Base-by-base conservation (phyloP, 2,888 invertebrate species). In the Epiblema foenella region DNA sequence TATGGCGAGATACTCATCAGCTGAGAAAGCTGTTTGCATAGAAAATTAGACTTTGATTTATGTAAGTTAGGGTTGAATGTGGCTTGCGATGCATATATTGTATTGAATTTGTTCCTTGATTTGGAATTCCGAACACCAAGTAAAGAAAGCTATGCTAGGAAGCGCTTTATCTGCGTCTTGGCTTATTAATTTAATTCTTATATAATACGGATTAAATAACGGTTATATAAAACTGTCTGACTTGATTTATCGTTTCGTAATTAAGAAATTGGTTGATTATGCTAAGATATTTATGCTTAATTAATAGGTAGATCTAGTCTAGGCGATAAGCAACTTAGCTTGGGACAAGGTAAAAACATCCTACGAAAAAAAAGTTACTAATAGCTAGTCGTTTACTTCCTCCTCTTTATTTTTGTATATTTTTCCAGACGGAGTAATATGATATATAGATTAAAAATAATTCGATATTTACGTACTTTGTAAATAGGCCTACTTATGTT, bases 101-200 rank as follows among this genome's bases (percentile, higher is more conserved):
- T 81, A 83, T 86, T 85, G 86, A 82, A 86, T 86, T 82, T 82
- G 82, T 86, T 90, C 87, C 87, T 88, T 83, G 89, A 90, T 92
- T 92, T 89, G 89, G 89, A 91, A 92, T 92, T 93, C 91, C 88
- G 77, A 87, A 77, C 90, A 83, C 78, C 84, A 82, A 87, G 86
- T 87, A 84, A 90, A 89, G 91, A 91, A 91, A 92, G 90, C 89
- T 85, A 86, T 89, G 89, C 87, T 86, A 89, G 89, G 89, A 90
- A 89, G 87, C 83, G 83, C 83, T 69, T 58, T 69, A 83, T 79
- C 79, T 79, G 76, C 80, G 83, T 85, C 84, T 85, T 78, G 79
- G 83, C 82, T 80, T 82, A 84, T 87, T 86, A 84, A 87, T 86
- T 87, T 81, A 78, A 80, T 83, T 78, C 77, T 86, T 84, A 85